These are phyloP conservation scores for Drosophila triauraria DNA, from an alignment of 1,140 invertebrate species.

Conservation along the genomic window DNA sequence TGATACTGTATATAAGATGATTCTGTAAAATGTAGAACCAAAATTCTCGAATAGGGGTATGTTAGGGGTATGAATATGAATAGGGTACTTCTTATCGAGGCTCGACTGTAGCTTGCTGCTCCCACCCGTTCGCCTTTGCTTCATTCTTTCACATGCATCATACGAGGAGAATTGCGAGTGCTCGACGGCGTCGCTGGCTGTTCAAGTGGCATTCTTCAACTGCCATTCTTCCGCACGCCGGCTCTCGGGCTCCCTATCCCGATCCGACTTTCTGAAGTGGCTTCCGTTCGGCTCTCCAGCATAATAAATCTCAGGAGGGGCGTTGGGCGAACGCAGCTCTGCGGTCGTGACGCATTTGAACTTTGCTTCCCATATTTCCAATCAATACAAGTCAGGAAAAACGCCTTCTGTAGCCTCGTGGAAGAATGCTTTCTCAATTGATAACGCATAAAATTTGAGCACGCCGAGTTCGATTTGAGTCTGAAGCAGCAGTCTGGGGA, in stretches of 20 bases:
- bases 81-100: background rate
- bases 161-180: constrained; percentile 39
- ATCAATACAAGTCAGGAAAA: constrained; percentile 36
- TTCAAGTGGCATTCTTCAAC: constrained; percentile 70
- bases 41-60: too few species aligned
- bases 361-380: constrained; percentile 49
- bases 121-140: constrained; percentile 1
- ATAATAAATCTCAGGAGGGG: constrained; percentile 53
- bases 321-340: constrained; percentile 15
- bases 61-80: too few species aligned
- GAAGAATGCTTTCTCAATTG: constrained; percentile 35
- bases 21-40: too few species aligned
- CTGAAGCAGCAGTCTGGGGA: background rate
- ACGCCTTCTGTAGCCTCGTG: background rate
- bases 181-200: constrained; percentile 58
- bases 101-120: constrained; percentile 11
- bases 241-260: constrained; percentile 12
- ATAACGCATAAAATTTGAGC: constrained; percentile 47
- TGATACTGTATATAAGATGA: too few species aligned
- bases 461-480: constrained; percentile 29
- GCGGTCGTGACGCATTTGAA: constrained; percentile 67
- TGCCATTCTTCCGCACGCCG: constrained; percentile 40
- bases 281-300: constrained; percentile 63
- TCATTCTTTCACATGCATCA: constrained; percentile 38
- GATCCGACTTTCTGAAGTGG: constrained; percentile 46